Percentiles rank a stretch among this genome's conserved stretches.
Evolutionary conservation across 2,113 vertebrate species (phyloP).

Genomic region (Nothobranchius furzeri): DNA sequence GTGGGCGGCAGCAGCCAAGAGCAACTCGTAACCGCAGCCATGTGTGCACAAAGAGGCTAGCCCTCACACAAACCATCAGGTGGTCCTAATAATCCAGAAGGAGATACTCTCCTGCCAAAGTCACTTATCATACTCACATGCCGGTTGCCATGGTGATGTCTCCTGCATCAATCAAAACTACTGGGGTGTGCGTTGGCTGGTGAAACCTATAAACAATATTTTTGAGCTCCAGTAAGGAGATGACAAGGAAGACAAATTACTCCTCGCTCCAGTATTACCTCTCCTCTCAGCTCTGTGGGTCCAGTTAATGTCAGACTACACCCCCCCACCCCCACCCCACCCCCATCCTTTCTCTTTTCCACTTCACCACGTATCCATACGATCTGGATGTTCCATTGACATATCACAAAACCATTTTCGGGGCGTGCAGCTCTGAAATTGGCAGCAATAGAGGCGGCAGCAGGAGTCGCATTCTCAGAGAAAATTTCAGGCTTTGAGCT

Average conservation of each 20-base stretch:
- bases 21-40: conserved; percentile 1
- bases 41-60: conserved; percentile 10
- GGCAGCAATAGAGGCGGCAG: conserved; percentile 22
- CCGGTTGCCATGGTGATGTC: conserved; percentile 55
- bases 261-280: not conserved
- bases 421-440: conserved; percentile 14
- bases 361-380: conserved; percentile 7
- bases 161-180: conserved; percentile 64
- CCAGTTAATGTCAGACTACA: conserved; percentile 2
- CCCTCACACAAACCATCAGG: conserved; percentile 30
- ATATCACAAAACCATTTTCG: conserved; percentile 3
- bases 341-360: not conserved
- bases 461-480: conserved; percentile 26
- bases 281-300: conserved; percentile 4
- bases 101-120: conserved; percentile 48
- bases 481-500: conserved; percentile 32
- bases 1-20: conserved; percentile 36
- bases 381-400: conserved; percentile 34
- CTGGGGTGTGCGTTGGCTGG: conserved; percentile 47
- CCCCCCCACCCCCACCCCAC: not conserved
- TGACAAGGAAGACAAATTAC: conserved; percentile 50
- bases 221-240: conserved; percentile 38
- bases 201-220: conserved; percentile 54
- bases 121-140: conserved; percentile 39
- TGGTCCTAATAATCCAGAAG: conserved; percentile 44